Evolutionary conservation across 2,113 vertebrate genomes (phyloP).

Genomic region (Sylvilagus bachmani): DNA sequence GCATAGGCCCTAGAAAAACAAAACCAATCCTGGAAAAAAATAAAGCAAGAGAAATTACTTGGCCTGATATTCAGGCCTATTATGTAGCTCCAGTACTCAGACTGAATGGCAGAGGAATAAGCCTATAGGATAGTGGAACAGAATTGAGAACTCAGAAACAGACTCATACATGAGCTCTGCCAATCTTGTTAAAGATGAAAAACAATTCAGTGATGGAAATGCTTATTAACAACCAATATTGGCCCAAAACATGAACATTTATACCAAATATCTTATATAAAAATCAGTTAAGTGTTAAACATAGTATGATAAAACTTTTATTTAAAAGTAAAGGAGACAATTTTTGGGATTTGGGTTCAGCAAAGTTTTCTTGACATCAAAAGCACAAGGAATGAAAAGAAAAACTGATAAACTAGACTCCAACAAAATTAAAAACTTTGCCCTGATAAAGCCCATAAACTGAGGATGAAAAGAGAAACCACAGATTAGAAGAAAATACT

Average conservation of each 20-base stretch:
- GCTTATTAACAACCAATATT: neutral
- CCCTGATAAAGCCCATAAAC: neutral
- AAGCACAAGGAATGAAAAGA: neutral
- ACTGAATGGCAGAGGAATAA: neutral
- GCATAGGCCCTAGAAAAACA: neutral
- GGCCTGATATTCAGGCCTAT: neutral
- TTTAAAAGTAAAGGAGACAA: neutral
- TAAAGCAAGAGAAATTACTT: neutral
- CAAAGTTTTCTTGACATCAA: constrained; percentile 33
- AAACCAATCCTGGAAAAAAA: neutral
- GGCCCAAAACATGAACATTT: neutral
- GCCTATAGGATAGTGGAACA: neutral
- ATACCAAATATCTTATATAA: neutral
- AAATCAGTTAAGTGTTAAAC: neutral
- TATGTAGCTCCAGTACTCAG: neutral
- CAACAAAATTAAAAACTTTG: neutral
- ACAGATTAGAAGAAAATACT: constrained; percentile 2
- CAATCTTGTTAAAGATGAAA: neutral
- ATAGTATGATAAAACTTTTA: neutral
- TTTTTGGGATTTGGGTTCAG: neutral
- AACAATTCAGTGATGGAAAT: neutral
- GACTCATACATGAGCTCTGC: neutral
- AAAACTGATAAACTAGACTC: constrained; percentile 10
- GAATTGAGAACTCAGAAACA: neutral
- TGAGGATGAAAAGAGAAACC: neutral